Evolutionary conservation across 2,888 invertebrate genomes (phyloP).

Genomic region (Hydrotaea diabolus): DNA sequence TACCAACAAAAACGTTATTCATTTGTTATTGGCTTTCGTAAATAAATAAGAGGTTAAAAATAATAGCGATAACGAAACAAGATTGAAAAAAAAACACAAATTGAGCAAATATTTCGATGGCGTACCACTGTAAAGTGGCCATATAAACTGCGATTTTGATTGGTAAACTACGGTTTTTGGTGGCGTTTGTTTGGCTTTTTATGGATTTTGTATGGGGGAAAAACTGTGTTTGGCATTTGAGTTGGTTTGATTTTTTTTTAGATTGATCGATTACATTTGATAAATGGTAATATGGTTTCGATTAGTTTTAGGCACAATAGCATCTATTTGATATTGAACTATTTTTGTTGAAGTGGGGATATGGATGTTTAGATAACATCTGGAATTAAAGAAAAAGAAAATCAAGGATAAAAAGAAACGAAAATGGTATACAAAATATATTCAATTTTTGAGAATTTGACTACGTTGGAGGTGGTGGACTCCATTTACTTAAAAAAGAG

Average conservation of each 20-base stretch:
- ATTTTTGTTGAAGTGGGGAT: slow-evolving; percentile 44
- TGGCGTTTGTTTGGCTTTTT: slow-evolving; percentile 31
- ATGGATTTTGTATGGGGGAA: background rate
- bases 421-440: slow-evolving; percentile 42
- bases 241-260: slow-evolving; percentile 17
- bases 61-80: slow-evolving; percentile 25
- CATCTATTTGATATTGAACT: slow-evolving; percentile 54
- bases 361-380: slow-evolving; percentile 66
- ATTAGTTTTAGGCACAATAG: slow-evolving; percentile 62
- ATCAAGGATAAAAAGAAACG: slow-evolving; percentile 62
- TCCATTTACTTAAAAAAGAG: slow-evolving; percentile 30
- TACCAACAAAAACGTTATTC: background rate
- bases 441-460: slow-evolving; percentile 7
- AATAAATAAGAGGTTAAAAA: slow-evolving; percentile 38
- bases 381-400: slow-evolving; percentile 58
- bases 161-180: slow-evolving; percentile 31
- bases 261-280: slow-evolving; percentile 18
- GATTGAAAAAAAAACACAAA: slow-evolving; percentile 39
- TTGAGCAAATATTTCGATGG: slow-evolving; percentile 56
- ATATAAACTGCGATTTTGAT: slow-evolving; percentile 44
- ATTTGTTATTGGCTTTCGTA: background rate
- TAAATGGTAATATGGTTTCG: background rate
- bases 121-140: slow-evolving; percentile 48
- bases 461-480: background rate
- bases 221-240: slow-evolving; percentile 33